Evolutionary conservation across 2,888 invertebrate species (phyloP).

Genomic region (Eustalomyia histrio): DNA sequence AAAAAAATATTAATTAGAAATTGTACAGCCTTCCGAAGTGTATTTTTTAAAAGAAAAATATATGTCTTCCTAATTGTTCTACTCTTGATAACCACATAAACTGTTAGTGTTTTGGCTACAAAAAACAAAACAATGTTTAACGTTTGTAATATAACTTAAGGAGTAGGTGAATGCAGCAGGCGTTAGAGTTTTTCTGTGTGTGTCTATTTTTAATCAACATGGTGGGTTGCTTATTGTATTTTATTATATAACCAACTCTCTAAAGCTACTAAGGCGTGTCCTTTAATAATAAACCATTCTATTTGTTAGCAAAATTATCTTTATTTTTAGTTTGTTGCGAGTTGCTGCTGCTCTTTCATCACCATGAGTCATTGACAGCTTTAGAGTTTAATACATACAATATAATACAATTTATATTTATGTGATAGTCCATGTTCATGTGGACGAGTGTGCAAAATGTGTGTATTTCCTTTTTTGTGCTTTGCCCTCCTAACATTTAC

Average conservation of each 20-base stretch:
- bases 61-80: too few relatives aligned
- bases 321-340: background rate
- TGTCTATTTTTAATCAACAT: background rate
- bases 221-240: slow-evolving; percentile 6
- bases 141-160: background rate
- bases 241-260: slow-evolving; percentile 26
- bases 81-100: slow-evolving; percentile 31
- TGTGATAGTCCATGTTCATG: background rate
- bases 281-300: slow-evolving; percentile 49
- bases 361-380: slow-evolving; percentile 44
- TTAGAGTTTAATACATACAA: slow-evolving; percentile 2
- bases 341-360: background rate
- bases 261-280: slow-evolving; percentile 49
- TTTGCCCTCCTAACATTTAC: background rate
- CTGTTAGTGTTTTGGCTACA: slow-evolving; percentile 24
- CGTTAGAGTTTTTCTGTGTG: background rate
- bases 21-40: too few relatives aligned
- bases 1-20: too few relatives aligned
- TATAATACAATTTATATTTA: background rate
- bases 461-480: background rate
- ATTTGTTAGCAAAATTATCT: slow-evolving; percentile 45
- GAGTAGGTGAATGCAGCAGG: background rate
- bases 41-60: too few relatives aligned
- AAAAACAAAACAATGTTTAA: slow-evolving; percentile 32
- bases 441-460: background rate